Evolutionary conservation across 2,113 vertebrate species (phyloP).

Genomic region (Spea bombifrons): DNA sequence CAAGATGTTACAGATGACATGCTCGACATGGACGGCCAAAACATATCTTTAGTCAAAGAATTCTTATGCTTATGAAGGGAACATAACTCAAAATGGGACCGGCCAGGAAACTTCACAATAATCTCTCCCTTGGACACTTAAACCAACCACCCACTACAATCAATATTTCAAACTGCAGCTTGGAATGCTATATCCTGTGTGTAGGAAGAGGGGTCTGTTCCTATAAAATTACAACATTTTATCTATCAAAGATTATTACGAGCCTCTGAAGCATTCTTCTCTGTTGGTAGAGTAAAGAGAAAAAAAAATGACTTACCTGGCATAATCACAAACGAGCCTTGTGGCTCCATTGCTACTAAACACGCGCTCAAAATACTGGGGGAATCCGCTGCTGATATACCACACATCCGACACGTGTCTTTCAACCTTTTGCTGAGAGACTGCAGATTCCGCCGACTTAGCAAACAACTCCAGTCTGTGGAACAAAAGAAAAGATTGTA

Average conservation of each 20-base stretch:
- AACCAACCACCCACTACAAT: too few relatives aligned
- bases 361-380: conserved; percentile 96
- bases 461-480: conserved; percentile 93
- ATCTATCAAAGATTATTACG: not conserved
- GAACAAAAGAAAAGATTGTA: not conserved
- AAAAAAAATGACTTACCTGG: conserved; percentile 73
- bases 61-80: too few relatives aligned
- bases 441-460: conserved; percentile 92
- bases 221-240: not conserved
- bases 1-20: too few relatives aligned
- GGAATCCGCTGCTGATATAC: conserved; percentile 92
- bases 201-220: not conserved
- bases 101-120: too few relatives aligned
- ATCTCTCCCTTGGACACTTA: too few relatives aligned
- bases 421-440: conserved; percentile 91
- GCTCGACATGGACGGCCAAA: too few relatives aligned
- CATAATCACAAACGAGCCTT: conserved; percentile 96
- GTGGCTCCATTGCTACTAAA: conserved; percentile 94
- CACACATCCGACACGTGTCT: conserved; percentile 97
- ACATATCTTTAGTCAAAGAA: too few relatives aligned
- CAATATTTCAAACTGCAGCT: not conserved
- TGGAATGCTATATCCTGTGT: not conserved
- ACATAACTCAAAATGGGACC: too few relatives aligned
- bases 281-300: not conserved
- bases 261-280: not conserved